phyloP scores from a whole-genome alignment of 2,113 vertebrate species.

The Rafetus swinhoei region DNA sequence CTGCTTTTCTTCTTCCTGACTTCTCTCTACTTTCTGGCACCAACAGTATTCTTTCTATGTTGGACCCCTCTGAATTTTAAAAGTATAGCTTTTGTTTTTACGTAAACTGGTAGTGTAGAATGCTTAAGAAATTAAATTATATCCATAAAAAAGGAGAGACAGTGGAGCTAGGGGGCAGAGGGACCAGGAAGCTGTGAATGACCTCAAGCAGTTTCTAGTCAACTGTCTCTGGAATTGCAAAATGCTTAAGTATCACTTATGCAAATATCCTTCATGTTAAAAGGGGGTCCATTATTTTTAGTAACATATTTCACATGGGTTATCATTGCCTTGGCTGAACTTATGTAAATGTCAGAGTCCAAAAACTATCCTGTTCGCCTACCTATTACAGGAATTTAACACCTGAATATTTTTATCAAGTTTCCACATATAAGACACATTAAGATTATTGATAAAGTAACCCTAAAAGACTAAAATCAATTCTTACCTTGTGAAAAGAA shows the following conservation, averaged over 20 bases:
- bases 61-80: not conserved
- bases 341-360: constrained; percentile 9
- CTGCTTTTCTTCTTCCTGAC: not conserved
- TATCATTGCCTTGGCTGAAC: constrained; percentile 12
- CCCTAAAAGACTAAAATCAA: constrained; percentile 28
- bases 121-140: not conserved
- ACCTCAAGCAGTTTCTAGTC: not conserved
- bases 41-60: not conserved
- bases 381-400: not conserved
- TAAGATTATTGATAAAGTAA: not conserved
- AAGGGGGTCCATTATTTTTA: not conserved
- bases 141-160: not conserved
- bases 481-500: constrained; percentile 89
- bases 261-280: not conserved
- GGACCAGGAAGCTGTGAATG: not conserved
- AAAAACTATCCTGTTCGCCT: not conserved
- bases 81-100: not conserved
- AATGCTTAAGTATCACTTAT: constrained; percentile 6
- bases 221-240: not conserved
- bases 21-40: not conserved
- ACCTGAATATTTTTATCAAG: not conserved
- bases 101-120: not conserved
- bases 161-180: not conserved
- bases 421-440: not conserved
- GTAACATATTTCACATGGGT: not conserved